These are phyloP conservation scores for Koerneria pararmatus DNA, from an alignment of 2,888 invertebrate species.

Conservation along the genomic window DNA sequence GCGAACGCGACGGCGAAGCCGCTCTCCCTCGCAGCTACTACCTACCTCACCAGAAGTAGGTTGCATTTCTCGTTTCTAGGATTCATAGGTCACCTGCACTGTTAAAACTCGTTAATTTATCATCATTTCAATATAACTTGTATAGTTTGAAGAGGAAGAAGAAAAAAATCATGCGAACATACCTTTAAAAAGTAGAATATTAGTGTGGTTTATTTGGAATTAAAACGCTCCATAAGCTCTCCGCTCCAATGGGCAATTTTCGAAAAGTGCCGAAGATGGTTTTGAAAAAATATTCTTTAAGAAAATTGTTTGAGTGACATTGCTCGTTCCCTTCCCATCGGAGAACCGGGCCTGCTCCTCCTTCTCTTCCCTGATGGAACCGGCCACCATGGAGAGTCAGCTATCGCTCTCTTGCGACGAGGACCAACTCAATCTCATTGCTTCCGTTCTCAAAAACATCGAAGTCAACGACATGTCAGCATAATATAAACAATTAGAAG, in stretches of 20 bases:
- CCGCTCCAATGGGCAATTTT: no score
- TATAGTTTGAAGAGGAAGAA: no score
- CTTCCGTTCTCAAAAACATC: slow-evolving; percentile 4
- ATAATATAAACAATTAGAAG: no score
- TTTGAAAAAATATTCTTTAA: no score
- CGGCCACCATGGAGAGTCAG: neutral
- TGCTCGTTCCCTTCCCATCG: slow-evolving; percentile 22
- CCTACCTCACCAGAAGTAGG: slow-evolving; percentile 21
- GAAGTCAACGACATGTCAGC: slow-evolving; percentile 17
- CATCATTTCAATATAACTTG: neutral
- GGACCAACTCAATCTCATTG: neutral
- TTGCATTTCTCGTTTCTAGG: neutral
- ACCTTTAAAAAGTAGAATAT: neutral
- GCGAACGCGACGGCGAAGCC: slow-evolving; percentile 11
- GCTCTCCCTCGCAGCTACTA: slow-evolving; percentile 16
- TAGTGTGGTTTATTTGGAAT: no score
- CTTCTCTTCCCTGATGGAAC: neutral
- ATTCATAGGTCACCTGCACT: neutral
- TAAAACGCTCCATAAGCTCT: no score
- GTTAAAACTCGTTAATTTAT: neutral
- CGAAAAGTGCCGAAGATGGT: no score
- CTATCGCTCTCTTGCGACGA: slow-evolving; percentile 2
- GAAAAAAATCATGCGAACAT: no score
- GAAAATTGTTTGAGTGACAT: slow-evolving; percentile 14
- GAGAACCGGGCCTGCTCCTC: slow-evolving; percentile 14